Conservation (phyloP, 2,113 vertebrate genomes). For the Cyprinodon brontotheroides region DNA sequence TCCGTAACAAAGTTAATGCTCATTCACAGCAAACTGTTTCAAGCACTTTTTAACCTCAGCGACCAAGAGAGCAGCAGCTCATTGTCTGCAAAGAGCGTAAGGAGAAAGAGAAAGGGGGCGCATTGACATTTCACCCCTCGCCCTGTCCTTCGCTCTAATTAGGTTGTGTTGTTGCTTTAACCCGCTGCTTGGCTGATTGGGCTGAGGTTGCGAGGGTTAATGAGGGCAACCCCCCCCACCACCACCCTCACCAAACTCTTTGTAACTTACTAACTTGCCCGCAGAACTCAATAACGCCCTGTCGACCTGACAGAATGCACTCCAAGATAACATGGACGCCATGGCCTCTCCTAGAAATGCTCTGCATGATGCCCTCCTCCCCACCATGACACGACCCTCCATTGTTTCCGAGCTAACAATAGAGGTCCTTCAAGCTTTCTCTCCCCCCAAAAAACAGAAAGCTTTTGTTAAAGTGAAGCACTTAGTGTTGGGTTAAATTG, state of each 20-base stretch:
- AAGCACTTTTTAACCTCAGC: conserved; percentile 49
- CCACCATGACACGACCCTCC: conserved; percentile 37
- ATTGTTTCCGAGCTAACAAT: conserved; percentile 86
- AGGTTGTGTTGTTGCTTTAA: conserved; percentile 86
- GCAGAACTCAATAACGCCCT: conserved; percentile 65
- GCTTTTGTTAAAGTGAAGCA: conserved; percentile 79
- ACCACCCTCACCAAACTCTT: conserved; percentile 74
- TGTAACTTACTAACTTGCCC: conserved; percentile 51
- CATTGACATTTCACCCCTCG: conserved; percentile 81
- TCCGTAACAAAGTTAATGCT: conserved; percentile 35
- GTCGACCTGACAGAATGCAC: conserved; percentile 50
- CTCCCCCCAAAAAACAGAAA: conserved; percentile 60
- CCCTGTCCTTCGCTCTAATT: conserved; percentile 83
- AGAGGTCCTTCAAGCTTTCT: conserved; percentile 66
- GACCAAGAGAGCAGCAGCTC: conserved; percentile 77
- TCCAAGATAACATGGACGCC: conserved; percentile 52
- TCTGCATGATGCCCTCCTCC: conserved; percentile 58
- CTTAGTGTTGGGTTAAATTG: conserved; percentile 78
- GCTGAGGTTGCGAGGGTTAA: conserved; percentile 68
- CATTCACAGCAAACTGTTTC: conserved; percentile 18
- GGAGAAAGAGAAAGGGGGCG: conserved; percentile 56
- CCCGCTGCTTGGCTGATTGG: conserved; percentile 77
- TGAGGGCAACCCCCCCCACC: conserved; percentile 74
- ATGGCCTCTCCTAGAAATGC: conserved; percentile 45
- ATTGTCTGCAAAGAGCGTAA: conserved; percentile 31